Evolutionary conservation across 2,797 vertebrate species (phyloP).

Genomic region (Sebastes vulpes): DNA sequence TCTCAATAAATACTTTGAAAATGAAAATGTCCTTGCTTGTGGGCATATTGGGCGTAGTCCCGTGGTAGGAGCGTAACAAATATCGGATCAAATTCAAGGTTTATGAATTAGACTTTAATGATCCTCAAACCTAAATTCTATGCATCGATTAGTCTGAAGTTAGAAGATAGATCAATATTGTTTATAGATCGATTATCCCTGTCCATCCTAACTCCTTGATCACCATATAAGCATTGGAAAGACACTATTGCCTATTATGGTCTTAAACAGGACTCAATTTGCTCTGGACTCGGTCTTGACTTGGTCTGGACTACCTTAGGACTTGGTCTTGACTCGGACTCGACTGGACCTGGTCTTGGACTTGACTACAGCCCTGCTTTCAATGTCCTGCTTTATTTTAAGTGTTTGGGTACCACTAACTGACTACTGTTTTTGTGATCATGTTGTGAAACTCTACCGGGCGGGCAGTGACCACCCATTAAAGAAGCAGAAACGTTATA

Average conservation of each 20-base stretch:
- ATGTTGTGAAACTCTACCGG: background rate
- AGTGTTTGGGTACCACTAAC: background rate
- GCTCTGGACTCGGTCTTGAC: too few species aligned
- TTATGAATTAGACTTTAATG: background rate
- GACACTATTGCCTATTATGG: background rate
- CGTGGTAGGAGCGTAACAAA: background rate
- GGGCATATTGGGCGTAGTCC: background rate
- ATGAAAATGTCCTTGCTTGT: background rate
- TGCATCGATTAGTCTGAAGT: background rate
- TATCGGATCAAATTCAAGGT: background rate
- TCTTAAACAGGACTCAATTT: background rate
- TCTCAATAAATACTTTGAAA: background rate
- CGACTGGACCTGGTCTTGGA: too few species aligned
- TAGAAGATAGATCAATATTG: background rate
- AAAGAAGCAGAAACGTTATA: background rate
- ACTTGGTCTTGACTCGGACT: too few species aligned
- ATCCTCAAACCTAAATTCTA: background rate
- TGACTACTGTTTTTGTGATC: constrained; percentile 10
- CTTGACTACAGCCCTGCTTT: background rate
- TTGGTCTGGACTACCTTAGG: background rate
- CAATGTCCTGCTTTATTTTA: constrained; percentile 18
- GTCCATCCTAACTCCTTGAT: background rate
- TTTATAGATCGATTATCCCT: background rate
- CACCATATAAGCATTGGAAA: background rate
- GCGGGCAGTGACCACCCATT: background rate